These are phyloP conservation scores for Tachuris rubrigastra DNA, from an alignment of 2,113 vertebrate genomes.

Conservation along the genomic window DNA sequence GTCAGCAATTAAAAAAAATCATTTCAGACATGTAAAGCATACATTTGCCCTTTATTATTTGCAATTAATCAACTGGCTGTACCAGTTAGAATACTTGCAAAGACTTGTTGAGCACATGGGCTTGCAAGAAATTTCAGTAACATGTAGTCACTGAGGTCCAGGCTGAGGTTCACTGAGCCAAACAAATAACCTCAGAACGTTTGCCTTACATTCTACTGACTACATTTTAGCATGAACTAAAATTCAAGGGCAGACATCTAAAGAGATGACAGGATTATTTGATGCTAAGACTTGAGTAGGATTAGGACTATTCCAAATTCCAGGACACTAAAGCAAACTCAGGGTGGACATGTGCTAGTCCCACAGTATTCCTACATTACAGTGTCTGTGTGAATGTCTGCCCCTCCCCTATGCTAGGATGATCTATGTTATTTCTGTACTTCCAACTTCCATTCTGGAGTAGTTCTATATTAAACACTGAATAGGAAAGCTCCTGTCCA, in stretches of 20 bases:
- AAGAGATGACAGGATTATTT: background rate
- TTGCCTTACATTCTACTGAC: background rate
- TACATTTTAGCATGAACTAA: background rate
- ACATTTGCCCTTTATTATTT: slow-evolving; percentile 31
- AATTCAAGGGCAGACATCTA: background rate
- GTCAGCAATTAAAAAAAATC: slow-evolving; percentile 44
- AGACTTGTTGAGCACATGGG: background rate
- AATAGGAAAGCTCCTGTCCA: background rate
- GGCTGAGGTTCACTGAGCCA: background rate
- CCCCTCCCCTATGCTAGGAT: background rate
- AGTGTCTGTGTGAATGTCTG: background rate
- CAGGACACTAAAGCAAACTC: background rate
- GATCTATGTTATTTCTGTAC: background rate
- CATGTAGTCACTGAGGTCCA: background rate
- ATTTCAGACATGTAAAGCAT: slow-evolving; percentile 19
- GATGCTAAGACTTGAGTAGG: background rate
- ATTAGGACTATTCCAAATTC: background rate
- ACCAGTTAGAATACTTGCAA: background rate
- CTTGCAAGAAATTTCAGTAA: background rate
- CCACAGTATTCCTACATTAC: background rate
- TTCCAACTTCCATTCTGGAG: background rate
- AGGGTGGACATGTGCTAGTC: background rate
- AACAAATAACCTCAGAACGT: background rate
- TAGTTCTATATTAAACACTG: background rate
- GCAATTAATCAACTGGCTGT: slow-evolving; percentile 22